Evolutionary conservation across 2,797 vertebrate species (phyloP), one percentile per base, ranked within the genome.

Genomic region (Melanotaenia parkinsoni): DNA sequence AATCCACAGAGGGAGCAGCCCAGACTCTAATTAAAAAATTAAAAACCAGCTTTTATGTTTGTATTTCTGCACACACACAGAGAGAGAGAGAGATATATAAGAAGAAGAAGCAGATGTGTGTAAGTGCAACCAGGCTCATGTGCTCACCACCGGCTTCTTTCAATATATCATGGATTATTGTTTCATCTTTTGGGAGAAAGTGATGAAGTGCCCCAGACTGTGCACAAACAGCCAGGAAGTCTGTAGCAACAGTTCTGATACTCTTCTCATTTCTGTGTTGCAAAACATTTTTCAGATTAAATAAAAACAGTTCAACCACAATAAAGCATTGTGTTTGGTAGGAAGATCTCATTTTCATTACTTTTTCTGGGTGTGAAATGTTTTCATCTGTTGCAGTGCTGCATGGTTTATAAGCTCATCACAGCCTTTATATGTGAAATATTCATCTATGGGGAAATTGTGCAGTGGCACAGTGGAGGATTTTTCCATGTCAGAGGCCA

Each of bases 11-110:
- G 76, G 75, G 83, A 89, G 64, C 67, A 82, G 65, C 63, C 74
- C 81, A 82, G 77, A 75, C 80, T 76, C 80, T 90, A 84, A 92
- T 91, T 90, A 86, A 87, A 89, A 90, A 85, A 67, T 91, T 90
- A 86, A 86, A 89, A 90, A 85, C 65, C 37, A 28, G 72, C 80
- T 76, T 76, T 84, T 69, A 71, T 81, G 80, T 84, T 74, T 70
- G 58, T 67, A 45, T 83, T 58, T 84, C 77, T 70, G 72, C 53
- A 28, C 53, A 54, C 24, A 54, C 53, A 54, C 12, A 38, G 3
- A 2, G 4, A 45, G 5, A 45, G 38, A 33, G 63, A 73, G 63
- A 72, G 67, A 77, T 51, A 33, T 20, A 58, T 47, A 32, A 35
- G 47, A 69, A 75, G 68, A 30, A n/a, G 22, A 32, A 67, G 62